Evolutionary conservation across 2,797 vertebrate species (phyloP).

Genomic region (Chiloscyllium punctatum): DNA sequence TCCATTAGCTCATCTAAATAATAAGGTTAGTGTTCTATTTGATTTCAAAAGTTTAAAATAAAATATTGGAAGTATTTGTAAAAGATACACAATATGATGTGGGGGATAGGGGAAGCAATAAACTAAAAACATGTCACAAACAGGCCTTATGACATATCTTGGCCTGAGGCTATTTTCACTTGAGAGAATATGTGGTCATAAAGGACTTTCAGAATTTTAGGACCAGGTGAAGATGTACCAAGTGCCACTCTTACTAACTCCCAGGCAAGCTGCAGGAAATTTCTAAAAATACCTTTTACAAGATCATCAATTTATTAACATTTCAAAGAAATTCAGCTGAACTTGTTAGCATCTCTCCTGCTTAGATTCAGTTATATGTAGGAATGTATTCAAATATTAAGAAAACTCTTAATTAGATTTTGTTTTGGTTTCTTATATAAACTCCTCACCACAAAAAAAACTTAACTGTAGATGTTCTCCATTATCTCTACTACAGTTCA

Average conservation of each 20-base stretch:
- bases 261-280: not conserved
- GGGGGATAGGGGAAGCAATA: not conserved
- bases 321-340: conserved; percentile 1
- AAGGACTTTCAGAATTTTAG: not conserved
- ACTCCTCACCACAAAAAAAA: not conserved
- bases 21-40: not conserved
- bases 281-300: not conserved
- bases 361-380: not conserved
- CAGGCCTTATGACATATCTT: not conserved
- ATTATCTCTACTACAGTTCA: not conserved
- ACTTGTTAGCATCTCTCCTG: not conserved
- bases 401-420: not conserved
- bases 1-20: not conserved
- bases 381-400: not conserved
- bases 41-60: not conserved
- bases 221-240: not conserved
- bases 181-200: not conserved
- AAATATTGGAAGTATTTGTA: not conserved
- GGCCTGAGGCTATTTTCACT: not conserved
- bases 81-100: not conserved
- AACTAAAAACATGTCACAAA: conserved; percentile 14
- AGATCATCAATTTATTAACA: not conserved
- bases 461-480: not conserved
- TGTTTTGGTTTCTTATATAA: not conserved
- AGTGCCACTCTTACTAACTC: not conserved